Percentiles rank a stretch among this genome's conserved stretches.
These are phyloP conservation scores for Drosophila kokeensis DNA, from an alignment of 2,888 invertebrate species.

Conservation along the genomic window DNA sequence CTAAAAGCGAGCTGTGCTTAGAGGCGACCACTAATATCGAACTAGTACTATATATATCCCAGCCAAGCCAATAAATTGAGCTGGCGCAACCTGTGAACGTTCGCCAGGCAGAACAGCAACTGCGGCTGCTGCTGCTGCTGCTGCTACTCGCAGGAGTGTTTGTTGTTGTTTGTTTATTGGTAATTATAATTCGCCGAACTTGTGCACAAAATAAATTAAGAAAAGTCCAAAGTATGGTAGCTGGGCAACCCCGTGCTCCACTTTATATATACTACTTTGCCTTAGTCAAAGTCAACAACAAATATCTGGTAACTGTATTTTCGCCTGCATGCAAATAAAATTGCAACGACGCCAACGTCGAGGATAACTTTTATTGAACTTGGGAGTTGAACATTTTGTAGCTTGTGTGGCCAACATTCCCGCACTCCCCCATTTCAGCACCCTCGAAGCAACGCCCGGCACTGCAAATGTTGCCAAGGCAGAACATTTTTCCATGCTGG, in stretches of 20 bases:
- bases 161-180: slow-evolving; percentile 56
- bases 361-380: slow-evolving; percentile 81
- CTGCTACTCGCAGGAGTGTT: slow-evolving; percentile 2
- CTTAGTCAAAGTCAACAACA: slow-evolving; percentile 49
- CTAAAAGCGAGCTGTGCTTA: slow-evolving; percentile 37
- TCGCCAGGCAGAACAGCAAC: slow-evolving; percentile 45
- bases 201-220: slow-evolving; percentile 81
- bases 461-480: slow-evolving; percentile 69
- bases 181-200: slow-evolving; percentile 78
- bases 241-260: slow-evolving; percentile 24
- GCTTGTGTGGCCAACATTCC: slow-evolving; percentile 23
- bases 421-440: neutral
- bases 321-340: slow-evolving; percentile 77
- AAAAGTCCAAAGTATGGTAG: slow-evolving; percentile 68
- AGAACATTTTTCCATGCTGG: slow-evolving; percentile 80
- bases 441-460: slow-evolving; percentile 18
- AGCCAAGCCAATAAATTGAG: slow-evolving; percentile 75
- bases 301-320: slow-evolving; percentile 68
- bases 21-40: slow-evolving; percentile 72
- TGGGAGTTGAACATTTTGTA: slow-evolving; percentile 64
- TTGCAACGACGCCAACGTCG: slow-evolving; percentile 64
- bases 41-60: slow-evolving; percentile 42
- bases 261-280: slow-evolving; percentile 32
- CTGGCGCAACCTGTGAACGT: slow-evolving; percentile 33
- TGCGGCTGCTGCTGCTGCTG: slow-evolving; percentile 13